Evolutionary conservation across 2,797 vertebrate species (phyloP).

Genomic region (Bothrops alternatus): DNA sequence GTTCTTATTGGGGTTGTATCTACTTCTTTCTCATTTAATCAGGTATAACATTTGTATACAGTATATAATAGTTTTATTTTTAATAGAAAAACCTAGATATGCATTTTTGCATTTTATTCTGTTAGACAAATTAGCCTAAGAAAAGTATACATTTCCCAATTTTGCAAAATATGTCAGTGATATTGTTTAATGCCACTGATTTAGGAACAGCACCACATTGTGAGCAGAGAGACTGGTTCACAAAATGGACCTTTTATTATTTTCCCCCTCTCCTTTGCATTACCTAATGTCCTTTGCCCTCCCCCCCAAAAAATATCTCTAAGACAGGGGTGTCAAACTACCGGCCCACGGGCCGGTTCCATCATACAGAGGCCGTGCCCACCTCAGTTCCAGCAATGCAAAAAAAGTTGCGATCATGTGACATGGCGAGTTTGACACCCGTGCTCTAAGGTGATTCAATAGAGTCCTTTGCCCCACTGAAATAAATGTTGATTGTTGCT

Average conservation of each 20-base stretch:
- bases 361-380: too few species aligned
- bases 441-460: neutral
- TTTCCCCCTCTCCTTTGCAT: neutral
- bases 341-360: too few species aligned
- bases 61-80: neutral
- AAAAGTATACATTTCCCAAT: neutral
- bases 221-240: neutral
- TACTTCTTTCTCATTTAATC: slow-evolving; percentile 86
- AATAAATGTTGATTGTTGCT: neutral
- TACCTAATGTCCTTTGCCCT: neutral
- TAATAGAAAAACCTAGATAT: neutral
- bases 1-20: slow-evolving; percentile 93
- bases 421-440: too few species aligned
- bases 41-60: slow-evolving; percentile 71
- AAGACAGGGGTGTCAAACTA: too few species aligned
- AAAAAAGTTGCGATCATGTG: too few species aligned
- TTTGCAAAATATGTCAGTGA: neutral
- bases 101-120: neutral
- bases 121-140: neutral
- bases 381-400: too few species aligned
- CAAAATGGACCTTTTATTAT: neutral
- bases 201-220: neutral
- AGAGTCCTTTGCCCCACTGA: neutral
- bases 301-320: neutral
- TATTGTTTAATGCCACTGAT: neutral